Conservation (phyloP, 2,888 invertebrate species). For the Invenusta paracnida region DNA sequence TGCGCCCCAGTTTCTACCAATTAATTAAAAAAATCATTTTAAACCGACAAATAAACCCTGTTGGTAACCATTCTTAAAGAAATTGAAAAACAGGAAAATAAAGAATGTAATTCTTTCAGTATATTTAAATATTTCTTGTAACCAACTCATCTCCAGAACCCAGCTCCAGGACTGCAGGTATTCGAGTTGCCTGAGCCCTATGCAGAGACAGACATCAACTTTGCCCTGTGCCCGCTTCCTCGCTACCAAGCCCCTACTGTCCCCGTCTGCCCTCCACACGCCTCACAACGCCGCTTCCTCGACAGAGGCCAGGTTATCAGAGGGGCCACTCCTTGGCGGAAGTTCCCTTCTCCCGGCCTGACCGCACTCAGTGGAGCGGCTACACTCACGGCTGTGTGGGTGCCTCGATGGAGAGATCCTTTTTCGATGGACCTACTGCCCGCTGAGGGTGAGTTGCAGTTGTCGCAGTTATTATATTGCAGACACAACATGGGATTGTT, state of each 20-base stretch:
- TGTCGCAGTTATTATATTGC: too few relatives aligned
- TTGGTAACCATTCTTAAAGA: too few relatives aligned
- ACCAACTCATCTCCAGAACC: slow-evolving; percentile 51
- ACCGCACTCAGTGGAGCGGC: slow-evolving; percentile 56
- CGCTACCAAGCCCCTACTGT: too few relatives aligned
- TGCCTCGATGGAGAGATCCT: slow-evolving; percentile 56
- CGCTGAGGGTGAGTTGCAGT: too few relatives aligned
- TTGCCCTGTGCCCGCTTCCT: slow-evolving; percentile 59
- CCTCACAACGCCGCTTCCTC: too few relatives aligned
- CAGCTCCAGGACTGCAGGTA: slow-evolving; percentile 58
- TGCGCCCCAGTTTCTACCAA: too few relatives aligned
- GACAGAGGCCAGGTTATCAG: slow-evolving; percentile 51
- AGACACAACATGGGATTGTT: too few relatives aligned
- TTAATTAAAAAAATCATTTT: too few relatives aligned
- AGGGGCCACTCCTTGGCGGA: slow-evolving; percentile 59
- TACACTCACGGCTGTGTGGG: slow-evolving; percentile 58
- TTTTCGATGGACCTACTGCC: slow-evolving; percentile 37
- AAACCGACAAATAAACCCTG: too few relatives aligned
- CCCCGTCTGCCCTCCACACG: too few relatives aligned
- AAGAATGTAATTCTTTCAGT: too few relatives aligned
- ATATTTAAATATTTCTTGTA: neutral
- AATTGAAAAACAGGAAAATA: neutral
- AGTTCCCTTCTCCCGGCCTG: slow-evolving; percentile 59
- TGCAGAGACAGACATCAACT: slow-evolving; percentile 57
- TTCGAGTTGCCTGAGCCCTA: slow-evolving; percentile 57